phyloP scores from a whole-genome alignment of 1,140 invertebrate genomes.

The Leptinotarsa undecemlineata region DNA sequence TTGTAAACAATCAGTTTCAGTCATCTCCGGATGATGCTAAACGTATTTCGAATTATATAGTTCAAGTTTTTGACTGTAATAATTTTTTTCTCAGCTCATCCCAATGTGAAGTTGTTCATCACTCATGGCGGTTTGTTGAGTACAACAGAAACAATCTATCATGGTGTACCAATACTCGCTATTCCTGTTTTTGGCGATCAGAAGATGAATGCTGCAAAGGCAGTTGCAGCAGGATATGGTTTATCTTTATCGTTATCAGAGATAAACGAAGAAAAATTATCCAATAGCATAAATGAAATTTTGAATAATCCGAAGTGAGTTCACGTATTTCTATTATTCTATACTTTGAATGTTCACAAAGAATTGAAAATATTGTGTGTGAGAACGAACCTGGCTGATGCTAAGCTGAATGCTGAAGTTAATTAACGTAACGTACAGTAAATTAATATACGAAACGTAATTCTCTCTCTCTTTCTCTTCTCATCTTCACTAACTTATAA shows the following conservation, averaged over 20 bases:
- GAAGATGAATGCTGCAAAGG: conserved; percentile 59
- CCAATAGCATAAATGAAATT: conserved; percentile 26
- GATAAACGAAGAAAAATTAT: conserved; percentile 41
- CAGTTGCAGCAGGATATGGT: conserved; percentile 57
- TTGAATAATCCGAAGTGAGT: conserved; percentile 23
- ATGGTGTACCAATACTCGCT: conserved; percentile 71
- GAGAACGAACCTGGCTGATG: too few relatives aligned
- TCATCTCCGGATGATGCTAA: too few relatives aligned
- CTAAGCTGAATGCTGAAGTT: too few relatives aligned
- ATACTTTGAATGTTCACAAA: too few relatives aligned
- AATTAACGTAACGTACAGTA: too few relatives aligned
- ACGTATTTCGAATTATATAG: too few relatives aligned
- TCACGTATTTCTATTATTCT: background rate
- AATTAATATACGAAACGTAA: too few relatives aligned
- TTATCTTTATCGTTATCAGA: conserved; percentile 43
- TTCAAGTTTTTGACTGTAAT: background rate
- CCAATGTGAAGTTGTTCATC: conserved; percentile 36
- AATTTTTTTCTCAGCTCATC: conserved; percentile 31
- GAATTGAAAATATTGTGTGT: too few relatives aligned
- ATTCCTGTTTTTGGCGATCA: conserved; percentile 72
- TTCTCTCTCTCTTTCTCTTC: too few relatives aligned
- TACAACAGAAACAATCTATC: conserved; percentile 70
- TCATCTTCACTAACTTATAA: too few relatives aligned
- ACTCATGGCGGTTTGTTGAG: conserved; percentile 63
- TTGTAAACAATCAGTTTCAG: too few relatives aligned